These are phyloP conservation scores for Graptemys geographica DNA, from an alignment of 2,797 vertebrate species.

Conservation along the genomic window DNA sequence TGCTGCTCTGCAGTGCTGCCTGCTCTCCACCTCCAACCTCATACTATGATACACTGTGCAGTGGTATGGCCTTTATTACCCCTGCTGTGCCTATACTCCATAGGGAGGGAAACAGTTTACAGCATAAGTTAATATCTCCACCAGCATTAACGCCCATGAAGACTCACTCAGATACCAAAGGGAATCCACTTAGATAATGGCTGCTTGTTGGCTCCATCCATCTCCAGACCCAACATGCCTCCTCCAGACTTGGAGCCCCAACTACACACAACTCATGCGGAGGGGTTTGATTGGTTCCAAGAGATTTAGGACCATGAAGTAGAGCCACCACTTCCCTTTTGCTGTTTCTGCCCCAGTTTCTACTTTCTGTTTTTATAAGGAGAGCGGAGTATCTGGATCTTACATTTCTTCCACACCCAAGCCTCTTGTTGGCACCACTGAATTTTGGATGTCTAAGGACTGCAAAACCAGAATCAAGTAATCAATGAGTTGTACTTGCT, in stretches of 20 bases:
- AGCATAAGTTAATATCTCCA: background rate
- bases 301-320: background rate
- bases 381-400: background rate
- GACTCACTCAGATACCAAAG: background rate
- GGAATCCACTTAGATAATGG: background rate
- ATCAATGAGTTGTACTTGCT: background rate
- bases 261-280: background rate
- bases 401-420: background rate
- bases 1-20: too few relatives aligned
- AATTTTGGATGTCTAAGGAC: background rate
- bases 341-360: background rate
- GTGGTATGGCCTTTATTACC: background rate
- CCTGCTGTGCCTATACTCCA: background rate
- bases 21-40: background rate
- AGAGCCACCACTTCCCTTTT: background rate
- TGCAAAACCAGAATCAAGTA: fast-evolving
- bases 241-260: constrained; percentile 3
- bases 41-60: background rate
- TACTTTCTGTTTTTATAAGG: background rate
- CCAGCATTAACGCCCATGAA: constrained; percentile 27
- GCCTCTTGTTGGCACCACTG: background rate
- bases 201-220: constrained; percentile 10
- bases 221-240: constrained; percentile 10
- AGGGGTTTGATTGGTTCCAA: background rate
- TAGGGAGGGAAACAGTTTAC: background rate